Evolutionary conservation across 2,113 vertebrate genomes (phyloP), one percentile per base, ranked within the genome.

Genomic region (Abramis brama): DNA sequence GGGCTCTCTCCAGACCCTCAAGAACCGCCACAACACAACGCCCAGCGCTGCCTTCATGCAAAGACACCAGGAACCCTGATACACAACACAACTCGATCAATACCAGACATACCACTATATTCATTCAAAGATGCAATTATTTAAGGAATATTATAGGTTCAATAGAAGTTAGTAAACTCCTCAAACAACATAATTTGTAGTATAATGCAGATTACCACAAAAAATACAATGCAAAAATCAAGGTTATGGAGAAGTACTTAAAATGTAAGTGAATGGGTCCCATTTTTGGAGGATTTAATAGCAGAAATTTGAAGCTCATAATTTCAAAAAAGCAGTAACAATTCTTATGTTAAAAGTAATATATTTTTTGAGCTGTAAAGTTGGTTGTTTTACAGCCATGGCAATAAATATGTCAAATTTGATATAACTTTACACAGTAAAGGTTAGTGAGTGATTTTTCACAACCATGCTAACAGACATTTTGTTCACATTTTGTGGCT

Each of bases 1-100:
- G 47, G n/a, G 95, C 93, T 92, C 93, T 98, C 92, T 98, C 96
- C 92, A 98, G 92, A 36, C 97, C 97, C 90, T 97, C 95, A 91
- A 98, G 91, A 87, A 98, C 92, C 62, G 97, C 88, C 64, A 98
- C 95, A 89, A 95, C 96, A 93, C 95, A 95, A 91, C 93, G 94
- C 62, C 89, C 93, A 8, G 90, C 62, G 74, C 92, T 91, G 89
- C 89, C 85, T n/a, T 93, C 93, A 86, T 90, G 94, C 80, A 94
- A 93, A 64, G 97, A 96, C 78, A 97, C 94, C 91, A 98, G 93
- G 91, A 97, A 97, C 59, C 95, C 98, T 99, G 91, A 60, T 4
- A n/a, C 74, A 60, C 57, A 80, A 62, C 23, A 64, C 60, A 85
- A 30, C 62, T 8, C 10, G 3, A 17, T 79, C 62, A 23, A 68